Evolutionary conservation across 2,888 invertebrate genomes (phyloP).

Genomic region (Myathropa florea): DNA sequence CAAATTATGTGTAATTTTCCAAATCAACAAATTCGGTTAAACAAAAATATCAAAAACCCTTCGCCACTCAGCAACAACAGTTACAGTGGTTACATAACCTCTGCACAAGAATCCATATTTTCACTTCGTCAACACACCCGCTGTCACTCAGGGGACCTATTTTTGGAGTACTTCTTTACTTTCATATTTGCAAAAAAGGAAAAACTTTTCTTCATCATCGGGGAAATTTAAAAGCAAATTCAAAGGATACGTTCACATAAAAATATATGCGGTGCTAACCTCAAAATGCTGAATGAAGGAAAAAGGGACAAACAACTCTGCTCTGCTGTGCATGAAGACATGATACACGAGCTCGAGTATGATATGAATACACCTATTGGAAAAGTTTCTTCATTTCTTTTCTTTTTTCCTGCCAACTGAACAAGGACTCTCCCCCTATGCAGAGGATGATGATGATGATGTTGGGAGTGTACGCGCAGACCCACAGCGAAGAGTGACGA

Average conservation of each 20-base stretch:
- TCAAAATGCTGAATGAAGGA: neutral
- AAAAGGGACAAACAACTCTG: neutral
- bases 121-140: neutral
- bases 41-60: neutral
- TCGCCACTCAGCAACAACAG: neutral
- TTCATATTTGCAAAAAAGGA: neutral
- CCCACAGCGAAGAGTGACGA: neutral
- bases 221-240: neutral
- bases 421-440: neutral
- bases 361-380: neutral
- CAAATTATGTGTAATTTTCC: neutral
- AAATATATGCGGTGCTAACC: neutral
- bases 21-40: neutral
- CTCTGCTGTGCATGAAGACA: neutral
- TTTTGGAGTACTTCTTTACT: neutral
- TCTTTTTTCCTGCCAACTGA: neutral
- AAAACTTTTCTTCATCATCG: neutral
- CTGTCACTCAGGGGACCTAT: neutral
- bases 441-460: too few relatives aligned
- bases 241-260: neutral
- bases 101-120: neutral
- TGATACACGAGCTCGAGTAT: neutral
- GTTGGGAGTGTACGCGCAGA: neutral
- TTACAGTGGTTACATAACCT: neutral
- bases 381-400: neutral